Conservation (phyloP, 2,888 invertebrate species). For the Psylliodes chrysocephalus region DNA sequence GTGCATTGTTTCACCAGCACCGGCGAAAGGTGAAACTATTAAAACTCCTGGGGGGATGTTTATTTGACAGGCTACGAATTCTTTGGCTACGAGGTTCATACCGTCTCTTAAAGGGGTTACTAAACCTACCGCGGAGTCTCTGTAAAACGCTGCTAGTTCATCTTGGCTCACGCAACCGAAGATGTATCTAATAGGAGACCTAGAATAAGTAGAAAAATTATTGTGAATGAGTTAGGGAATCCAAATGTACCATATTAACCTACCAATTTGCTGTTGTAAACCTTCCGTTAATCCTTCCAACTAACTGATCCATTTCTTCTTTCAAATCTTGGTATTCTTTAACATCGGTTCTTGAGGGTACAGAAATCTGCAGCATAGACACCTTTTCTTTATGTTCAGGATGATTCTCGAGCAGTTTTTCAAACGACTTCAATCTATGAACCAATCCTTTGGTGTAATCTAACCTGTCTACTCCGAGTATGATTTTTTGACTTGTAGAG, state of each 20-base stretch:
- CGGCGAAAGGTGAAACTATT: slow-evolving; percentile 90
- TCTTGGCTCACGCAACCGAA: slow-evolving; percentile 89
- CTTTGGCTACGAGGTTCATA: slow-evolving; percentile 93
- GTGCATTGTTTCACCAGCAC: slow-evolving; percentile 94
- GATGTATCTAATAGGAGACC: slow-evolving; percentile 84
- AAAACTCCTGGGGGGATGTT: slow-evolving; percentile 85
- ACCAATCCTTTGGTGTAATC: slow-evolving; percentile 93
- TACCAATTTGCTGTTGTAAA: slow-evolving; percentile 90
- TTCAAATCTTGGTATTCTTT: slow-evolving; percentile 91
- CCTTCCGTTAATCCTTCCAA: slow-evolving; percentile 87
- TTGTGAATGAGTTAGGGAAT: too few species aligned
- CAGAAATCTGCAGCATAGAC: slow-evolving; percentile 85
- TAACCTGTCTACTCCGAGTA: slow-evolving; percentile 87
- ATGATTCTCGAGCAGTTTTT: slow-evolving; percentile 81
- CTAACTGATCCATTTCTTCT: slow-evolving; percentile 89
- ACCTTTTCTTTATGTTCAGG: slow-evolving; percentile 88
- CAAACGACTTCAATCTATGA: slow-evolving; percentile 84
- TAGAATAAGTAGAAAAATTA: neutral
- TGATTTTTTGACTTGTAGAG: slow-evolving; percentile 81
- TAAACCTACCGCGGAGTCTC: slow-evolving; percentile 86
- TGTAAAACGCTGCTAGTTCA: slow-evolving; percentile 86
- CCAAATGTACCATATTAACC: neutral
- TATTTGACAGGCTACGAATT: slow-evolving; percentile 92
- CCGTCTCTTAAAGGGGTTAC: slow-evolving; percentile 90
- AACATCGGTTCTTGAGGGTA: slow-evolving; percentile 90